Base-by-base conservation (phyloP, 2,888 invertebrate genomes). In the Chrysolina americana region DNA sequence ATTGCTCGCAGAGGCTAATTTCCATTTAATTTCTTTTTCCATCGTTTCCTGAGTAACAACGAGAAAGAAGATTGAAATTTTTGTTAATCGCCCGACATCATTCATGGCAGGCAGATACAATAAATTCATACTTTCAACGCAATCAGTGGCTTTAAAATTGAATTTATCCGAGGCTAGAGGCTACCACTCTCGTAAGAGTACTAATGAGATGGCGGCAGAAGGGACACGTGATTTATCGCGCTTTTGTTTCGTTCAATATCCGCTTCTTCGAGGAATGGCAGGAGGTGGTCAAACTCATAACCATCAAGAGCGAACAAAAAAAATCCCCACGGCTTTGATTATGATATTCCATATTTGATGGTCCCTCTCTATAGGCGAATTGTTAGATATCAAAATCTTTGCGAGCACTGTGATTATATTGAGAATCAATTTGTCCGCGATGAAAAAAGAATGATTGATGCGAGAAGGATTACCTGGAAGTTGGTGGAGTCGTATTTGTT, bases 111-210 rank as follows among this genome's bases (percentile, higher is more conserved):
- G 79, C 53, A 53, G 81, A 73, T 79, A 83, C 84, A 83, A 86
- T 86, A 85, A 86, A 86, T 87, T 86, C 85, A 84, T 86, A 86
- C 85, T 87, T 86, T 86, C 86, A 86, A 82, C 86, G 85, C 86
- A 85, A 85, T 85, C 85, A 83, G 84, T 81, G 82, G 82, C 79
- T 83, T 84, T 83, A 77, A 84, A 86, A 86, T 86, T 85, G 84
- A 86, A 86, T 86, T 84, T 83, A 84, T 82, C 79, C 80, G 50
- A 65, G 62, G 78, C 80, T 75, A 73, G 76, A 79, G 82, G 83
- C 82, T 80, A 79, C 65, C 64, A 74, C 73, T 73, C 66, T 73
- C 53, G 65, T 79, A 80, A 82, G 81, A 78, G 77, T 80, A 84
- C 83, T 84, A 83, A 85, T 85, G 85, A 82, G 83, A 80, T 78